Conservation (phyloP, 2,113 vertebrate species). For the Ellobius talpinus region DNA sequence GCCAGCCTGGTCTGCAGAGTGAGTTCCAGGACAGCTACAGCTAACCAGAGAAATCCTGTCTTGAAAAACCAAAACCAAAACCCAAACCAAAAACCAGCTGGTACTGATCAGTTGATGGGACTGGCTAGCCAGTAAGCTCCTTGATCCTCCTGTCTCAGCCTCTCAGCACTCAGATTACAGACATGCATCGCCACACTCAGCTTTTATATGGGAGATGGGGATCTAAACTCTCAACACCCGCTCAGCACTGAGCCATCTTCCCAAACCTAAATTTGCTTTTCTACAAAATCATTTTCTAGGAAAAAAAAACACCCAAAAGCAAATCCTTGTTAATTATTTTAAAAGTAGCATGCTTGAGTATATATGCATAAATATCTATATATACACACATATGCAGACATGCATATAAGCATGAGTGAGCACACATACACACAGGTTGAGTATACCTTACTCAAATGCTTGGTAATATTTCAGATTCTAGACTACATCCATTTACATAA, state of each 20-base stretch:
- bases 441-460: background rate
- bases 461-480: background rate
- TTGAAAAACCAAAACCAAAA: background rate
- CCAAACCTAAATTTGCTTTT: background rate
- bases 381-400: background rate
- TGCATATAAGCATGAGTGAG: background rate
- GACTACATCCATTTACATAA: background rate
- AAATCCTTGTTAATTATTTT: conserved; percentile 38
- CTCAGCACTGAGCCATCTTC: background rate
- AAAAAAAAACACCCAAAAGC: background rate
- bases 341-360: background rate
- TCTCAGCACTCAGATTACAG: background rate
- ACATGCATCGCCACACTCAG: background rate
- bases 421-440: background rate
- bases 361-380: background rate
- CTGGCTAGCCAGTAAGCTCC: background rate
- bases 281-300: conserved; percentile 11
- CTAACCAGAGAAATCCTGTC: background rate
- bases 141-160: background rate
- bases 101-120: too few species aligned
- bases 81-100: background rate
- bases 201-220: background rate
- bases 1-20: background rate
- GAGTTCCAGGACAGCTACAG: background rate
- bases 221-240: background rate